Conservation (phyloP, 1,140 invertebrate species). For the Calephelis virginiensis region DNA sequence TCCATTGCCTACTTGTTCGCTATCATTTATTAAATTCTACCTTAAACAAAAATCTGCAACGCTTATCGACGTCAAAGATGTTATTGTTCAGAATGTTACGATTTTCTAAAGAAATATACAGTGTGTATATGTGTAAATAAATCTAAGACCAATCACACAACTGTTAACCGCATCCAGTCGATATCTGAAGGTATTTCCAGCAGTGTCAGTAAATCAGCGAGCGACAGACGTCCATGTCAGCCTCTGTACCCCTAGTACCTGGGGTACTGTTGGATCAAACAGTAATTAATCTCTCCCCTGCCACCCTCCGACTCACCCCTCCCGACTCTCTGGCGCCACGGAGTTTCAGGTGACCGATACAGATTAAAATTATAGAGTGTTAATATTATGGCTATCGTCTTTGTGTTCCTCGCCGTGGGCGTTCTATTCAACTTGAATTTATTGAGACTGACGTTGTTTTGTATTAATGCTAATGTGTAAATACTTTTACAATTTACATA, state of each 20-base stretch:
- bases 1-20: too few relatives aligned
- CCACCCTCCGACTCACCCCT: constrained; percentile 18
- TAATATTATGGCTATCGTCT: constrained; percentile 15
- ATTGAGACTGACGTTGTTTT: too few relatives aligned
- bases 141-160: constrained; percentile 14
- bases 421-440: background rate
- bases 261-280: constrained; percentile 49
- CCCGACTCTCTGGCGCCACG: constrained; percentile 39
- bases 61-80: too few relatives aligned
- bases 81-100: too few relatives aligned
- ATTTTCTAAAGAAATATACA: too few relatives aligned
- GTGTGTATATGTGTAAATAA: background rate
- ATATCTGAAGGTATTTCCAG: constrained; percentile 17
- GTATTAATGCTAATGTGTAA: too few relatives aligned
- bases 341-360: constrained; percentile 44
- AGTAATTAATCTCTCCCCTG: constrained; percentile 58
- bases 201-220: constrained; percentile 46
- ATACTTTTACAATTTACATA: too few relatives aligned
- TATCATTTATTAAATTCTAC: too few relatives aligned
- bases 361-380: constrained; percentile 23
- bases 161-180: constrained; percentile 17
- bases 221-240: constrained; percentile 32
- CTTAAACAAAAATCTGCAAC: too few relatives aligned
- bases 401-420: background rate
- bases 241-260: constrained; percentile 36